Percentiles rank a stretch among this genome's conserved stretches.
phyloP scores from a whole-genome alignment of 1,140 invertebrate species.

The Drosophila simulans region DNA sequence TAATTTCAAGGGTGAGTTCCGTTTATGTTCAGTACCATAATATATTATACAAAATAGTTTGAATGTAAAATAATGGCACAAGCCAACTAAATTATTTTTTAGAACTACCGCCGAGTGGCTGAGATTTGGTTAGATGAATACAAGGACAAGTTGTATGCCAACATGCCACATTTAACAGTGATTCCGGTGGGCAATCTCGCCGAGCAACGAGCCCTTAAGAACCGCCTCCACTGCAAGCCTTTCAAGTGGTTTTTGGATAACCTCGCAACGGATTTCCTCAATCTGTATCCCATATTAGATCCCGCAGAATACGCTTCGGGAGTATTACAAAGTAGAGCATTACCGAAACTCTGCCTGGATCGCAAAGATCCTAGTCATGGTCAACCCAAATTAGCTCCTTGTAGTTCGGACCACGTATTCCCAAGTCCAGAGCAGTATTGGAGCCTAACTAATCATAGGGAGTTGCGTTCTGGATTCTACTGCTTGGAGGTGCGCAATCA shows the following conservation, averaged over 20 bases:
- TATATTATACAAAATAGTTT: not conserved
- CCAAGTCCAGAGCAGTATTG: constrained; percentile 86
- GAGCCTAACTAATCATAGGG: constrained; percentile 94
- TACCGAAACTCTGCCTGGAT: constrained; percentile 90
- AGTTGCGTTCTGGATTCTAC: constrained; percentile 91
- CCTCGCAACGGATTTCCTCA: constrained; percentile 94
- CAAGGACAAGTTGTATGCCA: constrained; percentile 92
- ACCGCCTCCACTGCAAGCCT: constrained; percentile 92
- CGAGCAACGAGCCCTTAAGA: constrained; percentile 89
- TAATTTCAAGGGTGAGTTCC: constrained; percentile 39
- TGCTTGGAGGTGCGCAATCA: constrained; percentile 94
- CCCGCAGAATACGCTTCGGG: constrained; percentile 93
- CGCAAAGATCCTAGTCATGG: constrained; percentile 87
- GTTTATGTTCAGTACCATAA: not conserved
- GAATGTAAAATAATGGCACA: too few relatives aligned
- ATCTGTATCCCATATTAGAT: constrained; percentile 95
- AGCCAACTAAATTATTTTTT: constrained; percentile 12
- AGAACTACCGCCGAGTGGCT: constrained; percentile 95
- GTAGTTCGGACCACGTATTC: constrained; percentile 85
- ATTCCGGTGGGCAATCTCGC: constrained; percentile 90
- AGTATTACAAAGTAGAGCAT: constrained; percentile 88
- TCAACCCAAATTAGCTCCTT: constrained; percentile 87
- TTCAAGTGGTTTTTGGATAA: constrained; percentile 98
- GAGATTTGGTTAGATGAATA: constrained; percentile 99
- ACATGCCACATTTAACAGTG: constrained; percentile 90